These are phyloP conservation scores for Eurypyga helias DNA, from an alignment of 2,113 vertebrate genomes.

Conservation along the genomic window DNA sequence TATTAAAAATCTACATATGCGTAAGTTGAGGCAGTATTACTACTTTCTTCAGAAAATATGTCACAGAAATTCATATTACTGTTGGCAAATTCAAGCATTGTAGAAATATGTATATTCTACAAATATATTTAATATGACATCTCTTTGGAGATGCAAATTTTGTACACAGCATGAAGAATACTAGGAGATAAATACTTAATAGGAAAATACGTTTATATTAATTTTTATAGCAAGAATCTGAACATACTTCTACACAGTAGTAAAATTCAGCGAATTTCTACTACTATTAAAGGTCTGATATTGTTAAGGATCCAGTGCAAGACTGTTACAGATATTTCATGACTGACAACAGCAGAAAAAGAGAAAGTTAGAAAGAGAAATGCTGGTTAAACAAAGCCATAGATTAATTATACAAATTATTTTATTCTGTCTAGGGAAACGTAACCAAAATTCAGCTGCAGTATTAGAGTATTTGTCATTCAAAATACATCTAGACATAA, in stretches of 20 bases:
- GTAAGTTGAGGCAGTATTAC: neutral
- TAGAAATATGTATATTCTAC: neutral
- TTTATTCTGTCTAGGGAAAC: neutral
- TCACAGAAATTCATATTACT: neutral
- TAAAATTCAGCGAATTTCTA: conserved; percentile 23
- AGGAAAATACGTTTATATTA: neutral
- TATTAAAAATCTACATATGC: neutral
- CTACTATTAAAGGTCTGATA: conserved; percentile 26
- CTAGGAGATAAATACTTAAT: neutral
- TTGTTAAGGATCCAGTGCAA: conserved; percentile 17
- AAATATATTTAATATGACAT: neutral
- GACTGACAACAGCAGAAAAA: conserved; percentile 23
- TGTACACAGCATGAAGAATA: neutral
- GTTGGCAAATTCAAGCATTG: neutral
- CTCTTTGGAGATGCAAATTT: neutral
- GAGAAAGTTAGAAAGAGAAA: neutral
- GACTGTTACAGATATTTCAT: conserved; percentile 4
- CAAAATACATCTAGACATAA: neutral
- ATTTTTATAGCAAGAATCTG: neutral
- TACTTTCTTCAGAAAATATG: neutral
- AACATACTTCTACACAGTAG: neutral
- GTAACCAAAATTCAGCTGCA: neutral
- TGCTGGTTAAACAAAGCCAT: neutral
- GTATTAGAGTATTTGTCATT: neutral
- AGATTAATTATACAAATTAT: neutral